phyloP scores from a whole-genome alignment of 1,140 invertebrate genomes.

The Homarus americanus region DNA sequence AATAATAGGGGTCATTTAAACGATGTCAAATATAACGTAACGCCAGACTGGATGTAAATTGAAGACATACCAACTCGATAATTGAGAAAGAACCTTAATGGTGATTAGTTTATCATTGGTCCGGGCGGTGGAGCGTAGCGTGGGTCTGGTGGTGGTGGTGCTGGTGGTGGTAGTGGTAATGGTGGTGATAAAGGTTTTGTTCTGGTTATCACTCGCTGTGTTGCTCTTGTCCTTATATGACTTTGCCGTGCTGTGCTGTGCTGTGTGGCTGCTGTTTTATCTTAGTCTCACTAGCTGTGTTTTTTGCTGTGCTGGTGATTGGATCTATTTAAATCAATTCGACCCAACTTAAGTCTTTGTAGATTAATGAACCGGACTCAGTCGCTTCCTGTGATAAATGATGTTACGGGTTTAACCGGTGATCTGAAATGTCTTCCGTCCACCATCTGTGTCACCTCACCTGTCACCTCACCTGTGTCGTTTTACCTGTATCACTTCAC shows the following conservation, averaged over 20 bases:
- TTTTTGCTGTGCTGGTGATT: not conserved
- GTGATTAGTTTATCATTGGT: constrained; percentile 66
- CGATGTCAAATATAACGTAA: constrained; percentile 71
- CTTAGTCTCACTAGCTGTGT: not conserved
- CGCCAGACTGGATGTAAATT: constrained; percentile 46
- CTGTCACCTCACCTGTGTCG: too few relatives aligned
- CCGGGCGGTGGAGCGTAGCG: not conserved
- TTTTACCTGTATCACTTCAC: too few relatives aligned
- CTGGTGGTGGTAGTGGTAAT: not conserved
- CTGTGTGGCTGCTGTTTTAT: not conserved
- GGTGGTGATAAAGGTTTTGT: too few relatives aligned
- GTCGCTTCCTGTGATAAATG: too few relatives aligned
- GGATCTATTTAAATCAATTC: too few relatives aligned
- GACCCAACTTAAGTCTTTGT: too few relatives aligned
- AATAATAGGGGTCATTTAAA: constrained; percentile 70
- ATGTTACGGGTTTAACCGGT: too few relatives aligned
- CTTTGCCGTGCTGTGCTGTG: not conserved
- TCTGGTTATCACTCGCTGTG: too few relatives aligned
- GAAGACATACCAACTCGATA: constrained; percentile 18
- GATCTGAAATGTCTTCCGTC: too few relatives aligned
- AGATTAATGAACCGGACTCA: too few relatives aligned
- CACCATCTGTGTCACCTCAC: too few relatives aligned
- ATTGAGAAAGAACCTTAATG: constrained; percentile 55
- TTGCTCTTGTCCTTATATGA: too few relatives aligned
- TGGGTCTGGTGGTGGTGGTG: constrained; percentile 2